Base-by-base conservation (phyloP, 2,113 vertebrate species). In the Enhydra lutris region DNA sequence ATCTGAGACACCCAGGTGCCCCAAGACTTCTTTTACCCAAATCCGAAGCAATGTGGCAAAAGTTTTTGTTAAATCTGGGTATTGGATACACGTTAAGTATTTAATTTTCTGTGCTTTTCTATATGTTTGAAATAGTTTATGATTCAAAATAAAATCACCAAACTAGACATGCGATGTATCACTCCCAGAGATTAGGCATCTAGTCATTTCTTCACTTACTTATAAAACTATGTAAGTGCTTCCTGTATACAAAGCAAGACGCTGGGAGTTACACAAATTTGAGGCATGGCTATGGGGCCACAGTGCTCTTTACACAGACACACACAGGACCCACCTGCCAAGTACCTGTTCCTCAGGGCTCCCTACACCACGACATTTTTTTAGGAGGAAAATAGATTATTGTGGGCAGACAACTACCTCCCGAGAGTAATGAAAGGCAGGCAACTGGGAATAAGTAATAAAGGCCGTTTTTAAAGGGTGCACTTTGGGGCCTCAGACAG, bases 401-500 rank as follows among this genome's bases (percentile, higher is more conserved):
- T 71, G 18, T 74, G 23, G 63, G n/a, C 6, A 20, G 67, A 63
- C 17, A 24, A 29, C 24, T 31, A 57, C 17, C 23, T 92, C 50
- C 74, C 17, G 36, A 13, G 2, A 61, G 14, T 10, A 3, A 36
- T 36, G 20, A 71, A 73, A 95, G 57, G n/a, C 39, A 82, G 20
- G 34, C 29, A 21, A 31, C 24, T 29, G 69, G 8, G 3, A 61
- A 10, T 10, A 52, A 50, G 24, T 17, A 31, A 78, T 20, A 90
- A 6, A 26, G 47, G 1, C 34, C 7, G 10, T 59, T 1, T 50
- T 78, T 42, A 67, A 63, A 52, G 59, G 52, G 29, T 18, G 13
- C 3, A 0, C 8, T 34, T 34, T 42, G 71, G 71, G 83, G 63
- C 29, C 0, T 0, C 14, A 24, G 18, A 36, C 3, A 8, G 7